Conservation (phyloP, 2,888 invertebrate genomes). For the Globia sparganii region DNA sequence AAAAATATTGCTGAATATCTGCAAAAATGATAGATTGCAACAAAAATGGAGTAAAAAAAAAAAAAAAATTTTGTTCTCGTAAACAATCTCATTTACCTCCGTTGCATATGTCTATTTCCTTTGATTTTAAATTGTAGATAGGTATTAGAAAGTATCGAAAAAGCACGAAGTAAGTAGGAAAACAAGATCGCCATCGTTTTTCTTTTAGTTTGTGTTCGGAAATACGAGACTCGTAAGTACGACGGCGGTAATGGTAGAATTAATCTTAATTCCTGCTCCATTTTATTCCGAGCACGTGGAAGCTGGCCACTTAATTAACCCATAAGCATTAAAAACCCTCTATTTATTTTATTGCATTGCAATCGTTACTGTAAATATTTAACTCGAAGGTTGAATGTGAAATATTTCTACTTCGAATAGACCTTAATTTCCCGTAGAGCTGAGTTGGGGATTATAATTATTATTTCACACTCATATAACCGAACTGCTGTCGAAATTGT, state of each 20-base stretch:
- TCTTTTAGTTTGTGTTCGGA: slow-evolving; percentile 33
- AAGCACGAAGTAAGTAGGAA: slow-evolving; percentile 41
- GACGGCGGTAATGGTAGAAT: slow-evolving; percentile 30
- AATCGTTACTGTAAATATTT: slow-evolving; percentile 44
- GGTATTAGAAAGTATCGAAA: slow-evolving; percentile 54
- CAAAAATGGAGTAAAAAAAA: no score
- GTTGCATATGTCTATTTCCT: slow-evolving; percentile 45
- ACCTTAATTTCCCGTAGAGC: slow-evolving; percentile 15
- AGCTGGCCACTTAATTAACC: slow-evolving; percentile 36
- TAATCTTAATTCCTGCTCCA: slow-evolving; percentile 37
- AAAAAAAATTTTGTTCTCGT: no score
- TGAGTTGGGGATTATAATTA: slow-evolving; percentile 17
- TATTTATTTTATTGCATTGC: slow-evolving; percentile 35
- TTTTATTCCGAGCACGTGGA: slow-evolving; percentile 36
- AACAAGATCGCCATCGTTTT: slow-evolving; percentile 28
- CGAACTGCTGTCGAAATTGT: slow-evolving; percentile 26
- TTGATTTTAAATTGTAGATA: slow-evolving; percentile 14
- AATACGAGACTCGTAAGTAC: slow-evolving; percentile 14
- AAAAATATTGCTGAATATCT: no score
- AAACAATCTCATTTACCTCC: slow-evolving; percentile 47
- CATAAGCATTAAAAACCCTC: slow-evolving; percentile 13
- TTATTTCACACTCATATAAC: not conserved
- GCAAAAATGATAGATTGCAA: no score
- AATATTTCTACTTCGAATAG: slow-evolving; percentile 10
- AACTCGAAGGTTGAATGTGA: slow-evolving; percentile 19